These are phyloP conservation scores for Takifugu flavidus DNA, from an alignment of 2,113 vertebrate species.

Conservation along the genomic window DNA sequence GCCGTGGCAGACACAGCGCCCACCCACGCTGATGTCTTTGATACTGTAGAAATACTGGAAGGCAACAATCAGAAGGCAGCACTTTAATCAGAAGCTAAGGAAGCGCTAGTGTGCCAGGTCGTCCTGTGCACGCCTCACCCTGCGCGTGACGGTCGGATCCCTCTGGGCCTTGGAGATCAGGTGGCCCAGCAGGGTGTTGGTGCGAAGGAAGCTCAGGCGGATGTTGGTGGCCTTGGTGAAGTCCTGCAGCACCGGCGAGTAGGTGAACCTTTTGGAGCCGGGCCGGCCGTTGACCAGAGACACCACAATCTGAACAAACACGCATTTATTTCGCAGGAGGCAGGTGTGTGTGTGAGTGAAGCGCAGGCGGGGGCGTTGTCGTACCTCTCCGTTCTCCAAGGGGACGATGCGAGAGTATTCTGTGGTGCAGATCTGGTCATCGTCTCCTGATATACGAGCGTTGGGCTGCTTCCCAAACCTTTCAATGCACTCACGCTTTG, in stretches of 20 bases:
- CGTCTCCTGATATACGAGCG: conserved; percentile 68
- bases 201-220: conserved; percentile 85
- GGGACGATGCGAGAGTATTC: conserved; percentile 87
- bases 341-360: not conserved
- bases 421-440: conserved; percentile 85
- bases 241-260: conserved; percentile 79
- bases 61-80: not conserved
- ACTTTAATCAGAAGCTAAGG: not conserved
- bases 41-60: conserved; percentile 93
- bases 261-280: conserved; percentile 83
- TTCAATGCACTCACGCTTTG: conserved; percentile 81
- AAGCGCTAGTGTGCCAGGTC: conserved; percentile 15
- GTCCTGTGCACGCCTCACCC: conserved; percentile 72
- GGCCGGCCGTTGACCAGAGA: conserved; percentile 88
- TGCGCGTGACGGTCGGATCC: conserved; percentile 86
- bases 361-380: not conserved
- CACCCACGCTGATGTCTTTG: conserved; percentile 92
- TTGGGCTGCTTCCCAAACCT: conserved; percentile 81
- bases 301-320: conserved; percentile 80
- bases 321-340: not conserved
- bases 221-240: conserved; percentile 92
- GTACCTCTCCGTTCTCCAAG: conserved; percentile 90
- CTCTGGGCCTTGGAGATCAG: conserved; percentile 87
- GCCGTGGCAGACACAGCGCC: conserved; percentile 88
- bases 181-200: conserved; percentile 89